Base-by-base conservation (phyloP, 2,888 invertebrate species). In the Aspidiotus destructor region DNA sequence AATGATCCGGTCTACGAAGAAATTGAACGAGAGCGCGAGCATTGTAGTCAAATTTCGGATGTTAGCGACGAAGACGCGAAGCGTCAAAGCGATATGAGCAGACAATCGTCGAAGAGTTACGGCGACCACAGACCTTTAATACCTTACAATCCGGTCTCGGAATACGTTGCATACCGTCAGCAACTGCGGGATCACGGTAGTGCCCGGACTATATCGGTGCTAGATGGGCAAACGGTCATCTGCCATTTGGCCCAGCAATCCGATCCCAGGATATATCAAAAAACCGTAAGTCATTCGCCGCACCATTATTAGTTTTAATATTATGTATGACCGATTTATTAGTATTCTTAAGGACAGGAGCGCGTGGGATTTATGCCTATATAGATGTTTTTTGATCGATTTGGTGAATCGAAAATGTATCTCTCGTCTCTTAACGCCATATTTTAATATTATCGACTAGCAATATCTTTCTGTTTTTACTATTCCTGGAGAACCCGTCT, bases 151-250 rank as follows among this genome's bases (percentile, higher is more conserved):
- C 70, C 70, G 52, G 69, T 70, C 53, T 71, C 73, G 52, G 74
- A 74, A 54, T 71, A 71, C 8, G 74, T 82, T 74, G 79, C 82
- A 8, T 73, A 74, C 75, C 80, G 81, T 64, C 77, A 82, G 72
- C 77, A 81, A 72, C 79, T 81, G 76, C 73, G 73, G 64, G 75
- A 76, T 69, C 72, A 80, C 79, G 28, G 28, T 28, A 72, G 80
- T 80, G 74, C 82, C 42, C 70, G 72, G n/a, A 74, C 74, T 16
- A 87, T 91, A 41, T 91, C 91, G 13, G 91, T 91, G 71, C 80
- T 91, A 67, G 89, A 91, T 76, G 90, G 91, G 60, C 87, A 88
- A 75, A 90, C 90, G 71, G 91, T 92, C 70, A 88, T 91, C 70
- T 91, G 91, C 78, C 90, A 90, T 76, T 78, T 91, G 74, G 28